Evolutionary conservation across 2,888 invertebrate species (phyloP).

Genomic region (Suillia variegata): DNA sequence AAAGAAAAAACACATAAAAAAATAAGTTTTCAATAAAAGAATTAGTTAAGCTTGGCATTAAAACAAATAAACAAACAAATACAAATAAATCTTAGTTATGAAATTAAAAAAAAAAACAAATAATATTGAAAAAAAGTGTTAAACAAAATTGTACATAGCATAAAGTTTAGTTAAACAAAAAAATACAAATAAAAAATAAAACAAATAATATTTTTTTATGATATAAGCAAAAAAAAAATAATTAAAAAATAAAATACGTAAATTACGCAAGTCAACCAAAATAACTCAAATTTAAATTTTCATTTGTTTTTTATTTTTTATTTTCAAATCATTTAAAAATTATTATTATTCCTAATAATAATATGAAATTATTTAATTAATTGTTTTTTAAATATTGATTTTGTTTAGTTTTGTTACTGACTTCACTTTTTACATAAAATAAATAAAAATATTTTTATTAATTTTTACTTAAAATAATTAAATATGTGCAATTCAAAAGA

Average conservation of each 20-base stretch:
- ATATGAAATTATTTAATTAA: background rate
- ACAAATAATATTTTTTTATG: slow-evolving; percentile 37
- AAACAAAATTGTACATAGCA: slow-evolving; percentile 27
- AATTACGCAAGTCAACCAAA: background rate
- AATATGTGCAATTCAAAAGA: slow-evolving; percentile 15
- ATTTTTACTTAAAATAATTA: slow-evolving; percentile 24
- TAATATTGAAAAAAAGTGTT: slow-evolving; percentile 20
- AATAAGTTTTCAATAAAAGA: too few relatives aligned
- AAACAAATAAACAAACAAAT: too few relatives aligned
- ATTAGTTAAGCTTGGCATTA: slow-evolving; percentile 13
- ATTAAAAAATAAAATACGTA: slow-evolving; percentile 9
- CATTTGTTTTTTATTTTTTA: too few relatives aligned
- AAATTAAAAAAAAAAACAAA: slow-evolving; percentile 3
- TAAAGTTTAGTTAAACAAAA: slow-evolving; percentile 24
- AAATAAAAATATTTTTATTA: too few relatives aligned
- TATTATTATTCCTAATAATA: too few relatives aligned
- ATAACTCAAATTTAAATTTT: too few relatives aligned
- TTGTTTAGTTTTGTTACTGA: background rate
- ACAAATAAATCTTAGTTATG: slow-evolving; percentile 6
- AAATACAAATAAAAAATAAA: slow-evolving; percentile 19
- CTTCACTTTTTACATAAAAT: too few relatives aligned
- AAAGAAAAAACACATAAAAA: background rate
- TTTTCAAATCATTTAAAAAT: too few relatives aligned
- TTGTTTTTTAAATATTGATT: background rate
- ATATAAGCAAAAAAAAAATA: slow-evolving; percentile 46